Evolutionary conservation across 1,140 invertebrate genomes (phyloP).

Genomic region (Trialeurodes vaporariorum): DNA sequence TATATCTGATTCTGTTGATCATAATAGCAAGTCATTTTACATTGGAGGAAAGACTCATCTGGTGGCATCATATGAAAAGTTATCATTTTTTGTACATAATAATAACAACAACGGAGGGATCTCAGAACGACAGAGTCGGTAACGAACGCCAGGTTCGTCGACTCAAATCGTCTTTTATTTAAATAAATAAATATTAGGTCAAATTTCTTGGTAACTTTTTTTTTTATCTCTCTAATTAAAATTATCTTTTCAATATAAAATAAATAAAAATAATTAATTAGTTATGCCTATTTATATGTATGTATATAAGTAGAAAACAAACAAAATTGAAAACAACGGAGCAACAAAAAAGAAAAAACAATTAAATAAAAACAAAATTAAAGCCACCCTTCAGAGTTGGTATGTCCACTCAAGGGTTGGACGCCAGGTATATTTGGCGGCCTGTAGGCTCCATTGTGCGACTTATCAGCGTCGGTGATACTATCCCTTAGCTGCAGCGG

Average conservation of each 20-base stretch:
- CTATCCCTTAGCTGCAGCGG: background rate
- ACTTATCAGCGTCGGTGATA: background rate
- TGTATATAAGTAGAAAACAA: background rate
- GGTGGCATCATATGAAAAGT: no score
- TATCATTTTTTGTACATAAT: no score
- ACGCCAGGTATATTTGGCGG: background rate
- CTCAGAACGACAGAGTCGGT: no score
- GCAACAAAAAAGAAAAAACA: background rate
- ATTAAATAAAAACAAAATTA: background rate
- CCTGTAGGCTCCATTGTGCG: background rate
- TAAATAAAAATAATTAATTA: background rate
- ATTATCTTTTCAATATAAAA: no score
- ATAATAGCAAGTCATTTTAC: no score
- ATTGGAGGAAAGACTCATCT: no score
- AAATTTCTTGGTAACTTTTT: background rate
- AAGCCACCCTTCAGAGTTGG: background rate
- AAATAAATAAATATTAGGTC: background rate
- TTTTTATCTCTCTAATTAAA: no score
- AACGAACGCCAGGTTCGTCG: no score
- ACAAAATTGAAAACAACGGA: background rate
- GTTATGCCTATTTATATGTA: background rate
- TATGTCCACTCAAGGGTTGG: background rate
- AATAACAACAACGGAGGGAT: no score
- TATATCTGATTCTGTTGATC: no score
- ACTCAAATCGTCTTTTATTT: no score